phyloP scores from a whole-genome alignment of 2,888 invertebrate genomes.

The Trachelus stipa region DNA sequence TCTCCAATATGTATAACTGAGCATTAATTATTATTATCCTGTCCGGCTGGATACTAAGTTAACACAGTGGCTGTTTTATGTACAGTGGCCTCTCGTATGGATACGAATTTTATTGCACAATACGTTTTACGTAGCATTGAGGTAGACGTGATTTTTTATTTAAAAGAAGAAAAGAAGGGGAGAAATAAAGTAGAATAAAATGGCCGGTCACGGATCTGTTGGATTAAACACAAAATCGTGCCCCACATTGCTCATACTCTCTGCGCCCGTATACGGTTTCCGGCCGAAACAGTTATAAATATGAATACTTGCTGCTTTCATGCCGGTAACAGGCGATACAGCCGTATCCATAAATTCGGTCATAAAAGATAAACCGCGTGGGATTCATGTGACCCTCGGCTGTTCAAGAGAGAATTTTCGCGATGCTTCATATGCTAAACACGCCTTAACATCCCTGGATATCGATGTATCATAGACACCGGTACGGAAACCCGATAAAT shows the following conservation, averaged over 20 bases:
- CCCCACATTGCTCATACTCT: too few species aligned
- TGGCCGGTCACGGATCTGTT: constrained; percentile 9
- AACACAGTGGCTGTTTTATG: too few species aligned
- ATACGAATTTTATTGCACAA: too few species aligned
- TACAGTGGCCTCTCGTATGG: too few species aligned
- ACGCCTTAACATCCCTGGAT: constrained; percentile 25
- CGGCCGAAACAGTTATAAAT: constrained; percentile 27
- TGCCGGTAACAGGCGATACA: constrained; percentile 26
- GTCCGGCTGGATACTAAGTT: too few species aligned
- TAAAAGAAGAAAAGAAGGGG: background rate
- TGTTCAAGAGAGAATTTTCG: constrained; percentile 18
- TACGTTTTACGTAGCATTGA: background rate
- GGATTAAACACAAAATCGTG: constrained; percentile 24
- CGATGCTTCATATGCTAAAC: constrained; percentile 23
- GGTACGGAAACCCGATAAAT: constrained; percentile 42
- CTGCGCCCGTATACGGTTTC: background rate
- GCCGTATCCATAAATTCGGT: constrained; percentile 31
- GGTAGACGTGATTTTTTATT: background rate
- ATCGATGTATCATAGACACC: constrained; percentile 35
- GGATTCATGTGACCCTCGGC: constrained; percentile 1
- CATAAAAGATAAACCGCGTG: constrained; percentile 28
- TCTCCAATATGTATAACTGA: too few species aligned
- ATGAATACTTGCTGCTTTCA: constrained; percentile 26
- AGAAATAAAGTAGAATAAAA: too few species aligned
- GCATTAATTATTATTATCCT: too few species aligned